Conservation (phyloP, 2,888 invertebrate genomes). For the Leucania comma region DNA sequence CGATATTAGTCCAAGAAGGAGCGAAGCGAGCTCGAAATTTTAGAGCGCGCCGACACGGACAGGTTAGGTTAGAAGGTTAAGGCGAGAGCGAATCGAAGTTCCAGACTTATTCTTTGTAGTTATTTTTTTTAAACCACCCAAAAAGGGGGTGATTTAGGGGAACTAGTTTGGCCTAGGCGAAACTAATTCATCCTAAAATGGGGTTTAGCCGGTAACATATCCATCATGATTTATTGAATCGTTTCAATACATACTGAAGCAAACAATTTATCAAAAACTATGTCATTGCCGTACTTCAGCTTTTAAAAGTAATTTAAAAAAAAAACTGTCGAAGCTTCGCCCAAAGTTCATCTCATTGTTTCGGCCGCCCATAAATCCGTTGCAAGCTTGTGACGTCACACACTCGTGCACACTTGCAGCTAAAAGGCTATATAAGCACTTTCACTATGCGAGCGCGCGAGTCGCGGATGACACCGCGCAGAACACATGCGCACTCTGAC, state of each 20-base stretch:
- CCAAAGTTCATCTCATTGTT: constrained; percentile 72
- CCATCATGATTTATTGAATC: no score
- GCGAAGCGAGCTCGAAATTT: no score
- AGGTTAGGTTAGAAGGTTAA: no score
- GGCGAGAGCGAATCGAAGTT: no score
- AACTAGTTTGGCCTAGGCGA: no score
- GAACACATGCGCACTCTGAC: constrained; percentile 87
- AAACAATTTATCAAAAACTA: constrained; percentile 33
- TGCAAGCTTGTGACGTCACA: constrained; percentile 77
- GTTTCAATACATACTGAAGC: not conserved
- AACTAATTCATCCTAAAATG: no score
- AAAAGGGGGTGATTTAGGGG: no score
- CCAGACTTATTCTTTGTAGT: no score
- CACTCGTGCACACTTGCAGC: constrained; percentile 74
- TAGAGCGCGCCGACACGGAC: no score
- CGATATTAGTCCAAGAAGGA: no score
- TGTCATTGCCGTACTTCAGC: constrained; percentile 58
- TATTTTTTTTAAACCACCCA: no score
- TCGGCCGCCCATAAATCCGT: constrained; percentile 67
- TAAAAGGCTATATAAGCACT: constrained; percentile 89
- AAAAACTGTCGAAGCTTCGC: constrained; percentile 56
- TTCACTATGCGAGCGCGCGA: constrained; percentile 84
- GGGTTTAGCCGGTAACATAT: no score
- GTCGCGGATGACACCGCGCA: constrained; percentile 81
- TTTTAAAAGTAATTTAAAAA: constrained; percentile 49